Conservation (phyloP, 2,797 vertebrate species). For the Pelodytes ibericus region DNA sequence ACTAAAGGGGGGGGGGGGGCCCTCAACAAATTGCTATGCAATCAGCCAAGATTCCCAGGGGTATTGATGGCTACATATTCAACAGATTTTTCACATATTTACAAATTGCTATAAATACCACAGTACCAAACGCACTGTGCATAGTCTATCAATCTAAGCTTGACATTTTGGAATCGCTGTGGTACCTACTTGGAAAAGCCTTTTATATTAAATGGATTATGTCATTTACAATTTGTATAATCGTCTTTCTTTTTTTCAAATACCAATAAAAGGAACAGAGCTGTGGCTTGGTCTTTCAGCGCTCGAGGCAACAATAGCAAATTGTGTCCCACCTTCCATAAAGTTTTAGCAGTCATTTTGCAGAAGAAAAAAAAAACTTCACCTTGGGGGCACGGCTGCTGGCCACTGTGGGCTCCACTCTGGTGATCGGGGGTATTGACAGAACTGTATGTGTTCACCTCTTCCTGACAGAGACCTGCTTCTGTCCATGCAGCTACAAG, state of each 20-base stretch:
- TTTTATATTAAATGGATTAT: neutral
- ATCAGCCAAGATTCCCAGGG: slow-evolving; percentile 34
- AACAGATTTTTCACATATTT: slow-evolving; percentile 37
- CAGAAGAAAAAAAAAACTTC: too few relatives aligned
- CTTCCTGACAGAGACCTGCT: too few relatives aligned
- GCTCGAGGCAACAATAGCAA: too few relatives aligned
- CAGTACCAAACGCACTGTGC: slow-evolving; percentile 10
- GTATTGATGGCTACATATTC: slow-evolving; percentile 6
- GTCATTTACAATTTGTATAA: neutral
- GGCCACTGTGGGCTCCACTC: too few relatives aligned
- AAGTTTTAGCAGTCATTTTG: too few relatives aligned
- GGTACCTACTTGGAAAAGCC: neutral
- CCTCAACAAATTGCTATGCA: slow-evolving; percentile 38
- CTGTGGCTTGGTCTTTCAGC: too few relatives aligned
- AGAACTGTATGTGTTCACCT: too few relatives aligned
- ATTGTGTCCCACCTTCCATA: too few relatives aligned
- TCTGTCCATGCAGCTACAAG: too few relatives aligned
- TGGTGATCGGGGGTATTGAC: too few relatives aligned
- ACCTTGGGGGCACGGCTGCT: too few relatives aligned
- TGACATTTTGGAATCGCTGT: neutral
- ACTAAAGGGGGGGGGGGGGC: slow-evolving; percentile 31
- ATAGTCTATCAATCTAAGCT: neutral
- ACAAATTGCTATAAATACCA: slow-evolving; percentile 18
- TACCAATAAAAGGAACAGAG: too few relatives aligned
- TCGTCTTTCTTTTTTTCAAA: neutral